Base-by-base conservation (phyloP, 2,797 vertebrate genomes). In the Danio tinwini region DNA sequence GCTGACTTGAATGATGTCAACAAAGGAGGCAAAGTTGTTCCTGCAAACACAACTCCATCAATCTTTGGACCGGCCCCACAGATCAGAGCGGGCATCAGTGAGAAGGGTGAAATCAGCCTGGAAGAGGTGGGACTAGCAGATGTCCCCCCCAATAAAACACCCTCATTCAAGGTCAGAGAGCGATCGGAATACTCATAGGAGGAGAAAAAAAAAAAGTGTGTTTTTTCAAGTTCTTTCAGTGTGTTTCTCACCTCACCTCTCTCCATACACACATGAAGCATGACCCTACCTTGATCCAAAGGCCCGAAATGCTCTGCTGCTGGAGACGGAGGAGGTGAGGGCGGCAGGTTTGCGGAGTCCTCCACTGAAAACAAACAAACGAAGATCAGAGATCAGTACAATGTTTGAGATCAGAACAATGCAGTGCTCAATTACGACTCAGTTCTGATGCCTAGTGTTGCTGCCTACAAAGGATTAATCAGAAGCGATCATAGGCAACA, bases 241-340 rank as follows among this genome's bases (percentile, higher is more conserved):
- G 83, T 80, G 52, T 82, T 78, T 81, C 52, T 74, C 85, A 79
- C 53, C 75, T 79, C 78, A 74, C 69, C 63, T 74, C 75, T 81
- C 55, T 65, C 72, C 81, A 83, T n/a, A 78, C 76, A 85, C 70
- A 65, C 73, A 19, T 19, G 39, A 76, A 68, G 74, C 6, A 61
- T 53, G 45, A 69, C 72, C 87, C 88, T 94, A 99, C 97, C 98
- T 98, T 95, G 96, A 85, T 97, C 96, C 89, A 96, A 90, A 62
- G 94, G 90, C 86, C 94, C 94, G 69, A 96, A 96, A 90, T 95
- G 95, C 88, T 98, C 96, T 0, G 97, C 96, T 83, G 97, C 96
- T 88, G 98, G 98, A 2, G 98, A 99, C 0, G 96, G 97, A 76
- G 98, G 97, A 61, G 97, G 97, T 78, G 97, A 99, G 76, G 98